Evolutionary conservation across 1,140 invertebrate genomes (phyloP).

Genomic region (Zaprionus lachaisei): DNA sequence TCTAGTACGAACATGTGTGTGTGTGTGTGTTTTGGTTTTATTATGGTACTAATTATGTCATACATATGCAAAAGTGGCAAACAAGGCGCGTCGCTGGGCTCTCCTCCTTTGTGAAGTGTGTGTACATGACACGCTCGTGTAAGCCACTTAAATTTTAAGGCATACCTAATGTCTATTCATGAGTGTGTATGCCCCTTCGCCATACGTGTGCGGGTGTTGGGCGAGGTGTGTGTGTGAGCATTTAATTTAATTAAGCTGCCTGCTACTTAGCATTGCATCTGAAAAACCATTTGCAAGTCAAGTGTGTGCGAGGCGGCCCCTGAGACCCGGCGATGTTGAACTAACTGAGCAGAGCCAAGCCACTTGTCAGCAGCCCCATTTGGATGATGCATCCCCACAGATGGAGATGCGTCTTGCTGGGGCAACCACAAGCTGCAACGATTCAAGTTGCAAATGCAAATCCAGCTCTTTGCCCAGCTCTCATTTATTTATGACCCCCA

Average conservation of each 20-base stretch:
- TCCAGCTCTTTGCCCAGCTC: not conserved
- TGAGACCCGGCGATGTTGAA: not conserved
- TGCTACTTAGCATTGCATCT: constrained; percentile 72
- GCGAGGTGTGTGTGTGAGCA: constrained; percentile 40
- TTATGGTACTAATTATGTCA: constrained; percentile 81
- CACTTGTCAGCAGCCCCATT: constrained; percentile 17
- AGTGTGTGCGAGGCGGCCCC: constrained; percentile 46
- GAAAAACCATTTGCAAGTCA: constrained; percentile 76
- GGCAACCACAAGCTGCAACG: constrained; percentile 1
- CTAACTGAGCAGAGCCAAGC: constrained; percentile 11
- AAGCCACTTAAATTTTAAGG: constrained; percentile 81
- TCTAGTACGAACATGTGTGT: constrained; percentile 16
- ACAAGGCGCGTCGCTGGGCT: constrained; percentile 51
- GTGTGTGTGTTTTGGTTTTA: constrained; percentile 50
- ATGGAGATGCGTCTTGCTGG: not conserved
- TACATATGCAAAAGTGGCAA: constrained; percentile 80
- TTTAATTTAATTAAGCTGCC: constrained; percentile 77
- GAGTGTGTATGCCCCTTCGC: constrained; percentile 33
- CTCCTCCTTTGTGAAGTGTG: constrained; percentile 46
- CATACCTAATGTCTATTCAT: constrained; percentile 79
- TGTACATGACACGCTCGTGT: constrained; percentile 67
- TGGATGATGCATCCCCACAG: not conserved
- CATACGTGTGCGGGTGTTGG: constrained; percentile 17
- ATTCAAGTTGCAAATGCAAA: constrained; percentile 6
- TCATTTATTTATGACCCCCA: not conserved